Base-by-base conservation (phyloP, 2,797 vertebrate genomes). In the Eulemur rubriventer region DNA sequence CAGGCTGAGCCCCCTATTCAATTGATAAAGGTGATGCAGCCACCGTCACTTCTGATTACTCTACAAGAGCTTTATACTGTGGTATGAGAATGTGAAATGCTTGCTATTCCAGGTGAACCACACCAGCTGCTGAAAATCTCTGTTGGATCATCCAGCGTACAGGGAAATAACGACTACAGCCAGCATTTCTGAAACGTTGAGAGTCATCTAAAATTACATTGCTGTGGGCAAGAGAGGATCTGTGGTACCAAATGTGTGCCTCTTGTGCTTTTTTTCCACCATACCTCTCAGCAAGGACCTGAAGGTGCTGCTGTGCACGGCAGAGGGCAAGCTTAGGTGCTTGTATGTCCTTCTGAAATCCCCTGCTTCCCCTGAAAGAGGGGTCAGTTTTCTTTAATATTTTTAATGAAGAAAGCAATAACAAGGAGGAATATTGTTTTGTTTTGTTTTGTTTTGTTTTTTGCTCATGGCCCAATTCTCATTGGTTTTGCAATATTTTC, bases 401-500 rank as follows among this genome's bases (percentile, higher is more conserved):
- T 88, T 93, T 83, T 59, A 28, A 79, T 7, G 55, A 89, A 55
- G 38, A 86, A 4, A 61, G 7, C 11, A 38, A 48, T 6, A 81
- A 38, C 14, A 26, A 76, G n/a, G 7, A 76, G 5, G 12, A 69
- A 46, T 46, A 46, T 46, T 46, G 43, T 43, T 43, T 6, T 43
- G 4, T 3, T 30, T 43, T 18, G 2, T 43, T 79, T 14, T 52
- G 38, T 38, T 3, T 38, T 38, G 3, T 85, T 9, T 52, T 12
- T 57, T 41, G 26, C 5, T 38, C n/a, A 48, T 20, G 17, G 52
- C n/a, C 22, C 22, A 10, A 0, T 46, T 85, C 26, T 89, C 46
- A 41, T 30, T 70, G 24, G 1, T 65, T 93, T 94, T 86, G 33
- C 9, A 52, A 75, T 95, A 52, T n/a, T 94, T 96, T 61, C n/a